phyloP scores from a whole-genome alignment of 1,140 invertebrate species.

The Drosophila sucinea region DNA sequence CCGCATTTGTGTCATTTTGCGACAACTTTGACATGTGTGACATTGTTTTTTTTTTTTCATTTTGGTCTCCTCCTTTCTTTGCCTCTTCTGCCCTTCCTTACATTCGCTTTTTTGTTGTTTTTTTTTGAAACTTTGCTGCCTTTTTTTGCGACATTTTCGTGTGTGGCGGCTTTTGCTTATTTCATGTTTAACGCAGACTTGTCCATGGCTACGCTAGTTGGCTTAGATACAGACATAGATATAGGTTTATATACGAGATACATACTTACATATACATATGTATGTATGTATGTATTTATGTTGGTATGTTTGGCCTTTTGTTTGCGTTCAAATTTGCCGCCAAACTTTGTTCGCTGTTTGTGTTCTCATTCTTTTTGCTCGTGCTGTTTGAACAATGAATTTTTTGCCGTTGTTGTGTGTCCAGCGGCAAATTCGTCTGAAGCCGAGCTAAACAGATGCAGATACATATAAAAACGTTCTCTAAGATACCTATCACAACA shows the following conservation, averaged over 20 bases:
- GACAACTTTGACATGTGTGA: constrained; percentile 82
- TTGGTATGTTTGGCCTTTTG: constrained; percentile 44
- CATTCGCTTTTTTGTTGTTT: constrained; percentile 14
- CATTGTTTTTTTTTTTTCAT: constrained; percentile 65
- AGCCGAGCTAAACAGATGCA: constrained; percentile 32
- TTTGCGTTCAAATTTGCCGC: constrained; percentile 64
- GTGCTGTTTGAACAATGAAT: constrained; percentile 65
- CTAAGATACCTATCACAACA: constrained; percentile 15
- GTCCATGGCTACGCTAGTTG: constrained; percentile 66
- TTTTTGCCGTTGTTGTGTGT: constrained; percentile 5
- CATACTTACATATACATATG: constrained; percentile 18
- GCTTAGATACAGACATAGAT: constrained; percentile 62
- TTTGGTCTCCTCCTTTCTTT: constrained; percentile 27
- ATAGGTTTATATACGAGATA: constrained; percentile 34
- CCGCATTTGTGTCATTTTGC: constrained; percentile 81
- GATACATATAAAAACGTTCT: constrained; percentile 10
- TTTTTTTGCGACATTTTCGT: constrained; percentile 70
- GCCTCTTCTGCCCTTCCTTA: constrained; percentile 10
- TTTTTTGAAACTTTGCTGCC: constrained; percentile 32
- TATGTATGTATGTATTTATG: constrained; percentile 29
- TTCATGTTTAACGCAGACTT: constrained; percentile 63
- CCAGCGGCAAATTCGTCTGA: constrained; percentile 58
- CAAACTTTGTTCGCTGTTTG: constrained; percentile 50
- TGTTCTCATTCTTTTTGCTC: constrained; percentile 46
- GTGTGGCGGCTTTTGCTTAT: constrained; percentile 52